Percentiles rank a stretch among this genome's conserved stretches.
Evolutionary conservation across 2,888 invertebrate genomes (phyloP).

Genomic region (Pyrocoelia pectoralis): DNA sequence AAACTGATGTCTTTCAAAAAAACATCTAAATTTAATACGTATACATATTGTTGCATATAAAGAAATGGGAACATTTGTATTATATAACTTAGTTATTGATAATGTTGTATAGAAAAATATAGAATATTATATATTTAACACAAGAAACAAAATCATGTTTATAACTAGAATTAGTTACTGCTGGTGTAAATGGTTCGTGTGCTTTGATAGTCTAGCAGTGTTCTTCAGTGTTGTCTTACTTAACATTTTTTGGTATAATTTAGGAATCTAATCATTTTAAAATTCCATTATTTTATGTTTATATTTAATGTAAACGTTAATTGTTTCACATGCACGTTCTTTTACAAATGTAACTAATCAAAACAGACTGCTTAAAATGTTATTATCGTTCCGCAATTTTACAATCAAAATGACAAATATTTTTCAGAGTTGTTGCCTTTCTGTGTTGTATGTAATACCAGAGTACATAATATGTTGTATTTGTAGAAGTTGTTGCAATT

Average conservation of each 20-base stretch:
- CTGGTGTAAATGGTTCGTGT: slow-evolving; percentile 60
- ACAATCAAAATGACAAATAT: neutral
- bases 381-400: too few species aligned
- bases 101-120: slow-evolving; percentile 60
- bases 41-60: slow-evolving; percentile 59
- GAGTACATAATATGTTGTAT: slow-evolving; percentile 33
- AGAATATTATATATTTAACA: slow-evolving; percentile 58
- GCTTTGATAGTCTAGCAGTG: slow-evolving; percentile 54
- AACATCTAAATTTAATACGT: slow-evolving; percentile 54
- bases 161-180: slow-evolving; percentile 55
- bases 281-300: neutral
- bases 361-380: neutral
- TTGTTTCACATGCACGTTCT: neutral
- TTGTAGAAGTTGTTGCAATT: slow-evolving; percentile 34
- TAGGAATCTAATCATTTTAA: slow-evolving; percentile 12
- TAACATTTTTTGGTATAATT: slow-evolving; percentile 22
- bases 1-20: slow-evolving; percentile 44
- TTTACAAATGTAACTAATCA: neutral
- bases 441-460: slow-evolving; percentile 28
- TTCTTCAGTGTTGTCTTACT: slow-evolving; percentile 34
- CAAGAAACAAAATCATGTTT: slow-evolving; percentile 55
- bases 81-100: slow-evolving; percentile 55
- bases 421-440: slow-evolving; percentile 26
- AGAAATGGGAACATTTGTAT: slow-evolving; percentile 59
- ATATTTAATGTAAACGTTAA: neutral